Evolutionary conservation across 2,888 invertebrate genomes (phyloP).

Genomic region (Cosmorhoe ocellata): DNA sequence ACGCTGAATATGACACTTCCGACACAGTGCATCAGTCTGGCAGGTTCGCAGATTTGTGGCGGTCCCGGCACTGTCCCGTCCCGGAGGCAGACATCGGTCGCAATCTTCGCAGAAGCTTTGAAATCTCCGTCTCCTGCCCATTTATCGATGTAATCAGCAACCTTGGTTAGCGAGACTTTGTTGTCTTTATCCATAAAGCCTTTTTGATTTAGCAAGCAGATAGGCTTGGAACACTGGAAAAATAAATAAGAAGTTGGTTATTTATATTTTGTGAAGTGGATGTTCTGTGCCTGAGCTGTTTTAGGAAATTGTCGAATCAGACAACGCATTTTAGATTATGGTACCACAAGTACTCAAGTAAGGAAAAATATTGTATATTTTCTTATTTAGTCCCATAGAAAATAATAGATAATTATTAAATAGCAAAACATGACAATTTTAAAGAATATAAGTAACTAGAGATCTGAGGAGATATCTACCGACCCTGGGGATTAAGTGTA

Average conservation of each 20-base stretch:
- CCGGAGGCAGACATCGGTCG: constrained; percentile 49
- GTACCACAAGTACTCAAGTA: no score
- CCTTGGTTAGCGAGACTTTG: constrained; percentile 43
- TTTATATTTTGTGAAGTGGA: no score
- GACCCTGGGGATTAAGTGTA: no score
- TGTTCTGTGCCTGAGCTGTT: no score
- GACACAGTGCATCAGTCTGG: constrained; percentile 55
- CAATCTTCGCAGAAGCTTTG: constrained; percentile 40
- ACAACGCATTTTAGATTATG: no score
- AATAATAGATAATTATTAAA: no score
- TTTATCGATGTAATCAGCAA: constrained; percentile 42
- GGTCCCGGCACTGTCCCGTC: constrained; percentile 44
- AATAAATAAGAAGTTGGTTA: neutral
- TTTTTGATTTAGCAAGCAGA: constrained; percentile 55
- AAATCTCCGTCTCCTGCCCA: constrained; percentile 51
- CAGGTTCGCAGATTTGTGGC: constrained; percentile 53
- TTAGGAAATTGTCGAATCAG: no score
- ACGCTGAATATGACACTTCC: constrained; percentile 47
- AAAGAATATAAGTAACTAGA: no score
- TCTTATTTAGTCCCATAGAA: no score
- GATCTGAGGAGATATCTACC: no score
- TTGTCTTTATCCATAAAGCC: constrained; percentile 49
- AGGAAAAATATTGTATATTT: no score
- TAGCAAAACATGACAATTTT: no score
- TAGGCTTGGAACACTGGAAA: constrained; percentile 56